Conservation (phyloP, 2,113 vertebrate genomes). For the Oryzias javanicus region DNA sequence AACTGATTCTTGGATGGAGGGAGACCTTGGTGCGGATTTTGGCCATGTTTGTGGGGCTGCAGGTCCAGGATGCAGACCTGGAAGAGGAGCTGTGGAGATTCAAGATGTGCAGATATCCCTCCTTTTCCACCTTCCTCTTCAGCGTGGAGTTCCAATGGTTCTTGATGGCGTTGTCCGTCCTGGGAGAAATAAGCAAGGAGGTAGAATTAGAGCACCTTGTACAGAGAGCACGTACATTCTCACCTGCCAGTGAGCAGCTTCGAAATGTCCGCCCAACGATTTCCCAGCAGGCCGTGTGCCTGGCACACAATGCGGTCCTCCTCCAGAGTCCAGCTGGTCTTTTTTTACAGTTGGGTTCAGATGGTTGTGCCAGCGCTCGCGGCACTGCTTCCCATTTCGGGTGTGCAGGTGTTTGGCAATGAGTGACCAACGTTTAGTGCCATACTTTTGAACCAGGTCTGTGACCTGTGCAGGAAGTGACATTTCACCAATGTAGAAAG, state of each 20-base stretch:
- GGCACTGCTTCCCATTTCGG: conserved; percentile 92
- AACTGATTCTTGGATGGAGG: no score
- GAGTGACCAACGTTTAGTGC: conserved; percentile 90
- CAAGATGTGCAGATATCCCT: conserved; percentile 82
- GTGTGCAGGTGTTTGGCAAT: conserved; percentile 92
- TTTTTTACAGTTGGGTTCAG: conserved; percentile 92
- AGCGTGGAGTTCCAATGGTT: conserved; percentile 99
- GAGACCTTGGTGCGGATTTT: conserved; percentile 11
- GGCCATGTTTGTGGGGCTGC: background rate
- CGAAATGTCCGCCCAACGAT: conserved; percentile 95
- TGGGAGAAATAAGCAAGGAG: conserved; percentile 54
- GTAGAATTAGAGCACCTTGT: no score
- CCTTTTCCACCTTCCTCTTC: conserved; percentile 91
- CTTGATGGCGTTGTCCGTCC: conserved; percentile 98
- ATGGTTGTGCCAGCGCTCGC: conserved; percentile 98
- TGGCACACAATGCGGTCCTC: conserved; percentile 91
- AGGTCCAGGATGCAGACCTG: background rate
- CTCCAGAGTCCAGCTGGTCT: conserved; percentile 90
- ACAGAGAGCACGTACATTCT: background rate
- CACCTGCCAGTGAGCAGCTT: conserved; percentile 94
- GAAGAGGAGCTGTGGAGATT: conserved; percentile 60
- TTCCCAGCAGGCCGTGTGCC: conserved; percentile 89
- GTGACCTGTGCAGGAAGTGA: conserved; percentile 79
- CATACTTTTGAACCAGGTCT: conserved; percentile 88
- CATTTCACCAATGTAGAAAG: background rate